Evolutionary conservation across 2,888 invertebrate species (phyloP), one percentile per base, ranked within the genome.

Genomic region (Diploptera punctata): DNA sequence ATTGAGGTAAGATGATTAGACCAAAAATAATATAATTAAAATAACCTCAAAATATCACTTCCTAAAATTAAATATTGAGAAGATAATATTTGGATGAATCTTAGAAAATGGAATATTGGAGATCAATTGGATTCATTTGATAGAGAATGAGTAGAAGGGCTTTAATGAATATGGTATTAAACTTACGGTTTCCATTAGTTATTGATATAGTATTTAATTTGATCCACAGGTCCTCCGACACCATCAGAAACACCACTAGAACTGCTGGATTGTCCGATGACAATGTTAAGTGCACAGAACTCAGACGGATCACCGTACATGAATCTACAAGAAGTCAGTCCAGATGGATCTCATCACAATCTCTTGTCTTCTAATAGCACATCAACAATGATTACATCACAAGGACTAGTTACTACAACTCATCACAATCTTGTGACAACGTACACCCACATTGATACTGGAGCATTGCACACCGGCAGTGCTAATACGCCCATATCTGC

Each of bases 161-260:
- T n/a, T n/a, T n/a, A n/a, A n/a, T n/a, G n/a, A n/a, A n/a, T n/a
- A n/a, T n/a, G n/a, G n/a, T n/a, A n/a, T n/a, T n/a, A n/a, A n/a
- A n/a, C 10, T 21, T 13, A n/a, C 16, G 3, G 19, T 47, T 67
- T 43, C 19, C n/a, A 47, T 33, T 5, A 33, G 10, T 33, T 33
- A 33, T 52, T 52, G 9, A 10, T 9, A 52, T 9, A 19, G 52
- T 52, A 18, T n/a, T 52, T 52, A 52, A 18, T 19, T 18, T 16
- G 10, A 52, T 10, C 10, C 18, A 4, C 72, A 71, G 82, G 80
- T 3, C 82, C 83, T 24, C 81, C 83, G 13, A 83, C 83, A 3
- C 82, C 82, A 13, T 81, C 82, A 4, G 83, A 84, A 75, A 29
- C 44, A 16, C 80, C 81, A 9, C 75, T 82, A 67, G 79, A 81